These are phyloP conservation scores for Rhinoraja longicauda DNA, from an alignment of 2,797 vertebrate species.

Conservation along the genomic window DNA sequence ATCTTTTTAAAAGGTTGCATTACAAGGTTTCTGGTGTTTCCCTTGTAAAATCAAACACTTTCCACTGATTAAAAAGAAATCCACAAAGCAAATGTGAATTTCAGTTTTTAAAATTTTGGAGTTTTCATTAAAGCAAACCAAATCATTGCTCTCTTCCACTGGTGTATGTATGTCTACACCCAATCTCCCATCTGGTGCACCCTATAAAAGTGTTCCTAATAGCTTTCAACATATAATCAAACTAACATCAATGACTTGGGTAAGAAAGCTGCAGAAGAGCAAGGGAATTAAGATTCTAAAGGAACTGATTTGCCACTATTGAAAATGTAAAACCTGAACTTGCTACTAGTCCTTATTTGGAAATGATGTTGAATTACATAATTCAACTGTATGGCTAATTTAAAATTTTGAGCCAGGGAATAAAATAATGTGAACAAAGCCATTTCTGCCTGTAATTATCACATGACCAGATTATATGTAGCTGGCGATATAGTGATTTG, in stretches of 20 bases:
- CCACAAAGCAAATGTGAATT: slow-evolving; percentile 13
- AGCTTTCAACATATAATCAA: neutral
- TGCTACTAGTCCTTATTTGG: neutral
- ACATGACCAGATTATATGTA: neutral
- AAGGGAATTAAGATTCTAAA: neutral
- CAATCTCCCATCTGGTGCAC: neutral
- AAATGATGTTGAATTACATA: neutral
- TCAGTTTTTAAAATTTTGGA: neutral
- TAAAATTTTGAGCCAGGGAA: slow-evolving; percentile 3
- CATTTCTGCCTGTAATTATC: neutral
- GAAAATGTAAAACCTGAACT: neutral
- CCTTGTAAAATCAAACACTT: slow-evolving; percentile 35
- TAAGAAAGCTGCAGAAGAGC: neutral
- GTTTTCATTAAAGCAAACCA: neutral
- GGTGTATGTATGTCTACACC: no score
- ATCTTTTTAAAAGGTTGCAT: slow-evolving; percentile 2
- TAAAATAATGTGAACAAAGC: neutral
- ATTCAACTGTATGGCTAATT: neutral
- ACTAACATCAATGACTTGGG: no score
- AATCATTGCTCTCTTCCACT: neutral
- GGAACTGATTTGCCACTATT: neutral
- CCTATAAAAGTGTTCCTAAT: no score
- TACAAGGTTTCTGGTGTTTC: slow-evolving; percentile 37
- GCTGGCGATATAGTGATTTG: neutral
- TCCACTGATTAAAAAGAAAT: slow-evolving; percentile 40